A percentile compares a stretch with the other conserved stretches of the same genome.
phyloP scores from a whole-genome alignment of 1,140 invertebrate species.

The Drosophila subobscura region DNA sequence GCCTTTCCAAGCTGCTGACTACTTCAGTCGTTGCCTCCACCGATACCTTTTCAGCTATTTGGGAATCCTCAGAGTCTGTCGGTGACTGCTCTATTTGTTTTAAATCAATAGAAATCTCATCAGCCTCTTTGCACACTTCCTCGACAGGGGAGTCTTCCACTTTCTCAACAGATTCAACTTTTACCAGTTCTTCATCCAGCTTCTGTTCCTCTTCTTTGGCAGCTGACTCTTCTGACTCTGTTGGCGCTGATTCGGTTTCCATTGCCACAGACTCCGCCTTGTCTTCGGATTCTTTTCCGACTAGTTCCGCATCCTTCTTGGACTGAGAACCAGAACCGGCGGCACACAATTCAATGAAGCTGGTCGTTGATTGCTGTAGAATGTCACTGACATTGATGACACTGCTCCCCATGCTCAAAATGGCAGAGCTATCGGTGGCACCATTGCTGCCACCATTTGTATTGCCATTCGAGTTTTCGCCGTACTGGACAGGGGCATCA shows the following conservation, averaged over 20 bases:
- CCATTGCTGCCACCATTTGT: slow-evolving; percentile 51
- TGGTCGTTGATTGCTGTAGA: slow-evolving; percentile 62
- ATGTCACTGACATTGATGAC: slow-evolving; percentile 69
- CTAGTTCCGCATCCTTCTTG: neutral
- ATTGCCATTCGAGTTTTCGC: slow-evolving; percentile 37
- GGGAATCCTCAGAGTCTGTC: too few species aligned
- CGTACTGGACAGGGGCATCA: slow-evolving; percentile 39
- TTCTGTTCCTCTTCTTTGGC: neutral
- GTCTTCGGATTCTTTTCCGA: neutral
- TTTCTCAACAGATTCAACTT: neutral
- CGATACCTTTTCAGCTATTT: too few species aligned
- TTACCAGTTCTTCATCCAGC: neutral
- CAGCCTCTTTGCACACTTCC: neutral
- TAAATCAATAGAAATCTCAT: neutral
- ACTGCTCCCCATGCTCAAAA: slow-evolving; percentile 1
- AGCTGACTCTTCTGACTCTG: neutral
- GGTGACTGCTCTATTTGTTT: too few species aligned
- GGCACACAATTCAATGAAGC: slow-evolving; percentile 58
- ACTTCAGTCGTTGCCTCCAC: neutral
- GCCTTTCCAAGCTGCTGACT: neutral
- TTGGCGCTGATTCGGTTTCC: neutral
- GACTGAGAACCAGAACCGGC: slow-evolving; percentile 5
- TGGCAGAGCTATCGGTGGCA: slow-evolving; percentile 7
- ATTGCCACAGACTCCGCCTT: neutral
- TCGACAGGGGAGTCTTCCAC: neutral